phyloP scores from a whole-genome alignment of 2,113 vertebrate species.

The Saguinus imperator region DNA sequence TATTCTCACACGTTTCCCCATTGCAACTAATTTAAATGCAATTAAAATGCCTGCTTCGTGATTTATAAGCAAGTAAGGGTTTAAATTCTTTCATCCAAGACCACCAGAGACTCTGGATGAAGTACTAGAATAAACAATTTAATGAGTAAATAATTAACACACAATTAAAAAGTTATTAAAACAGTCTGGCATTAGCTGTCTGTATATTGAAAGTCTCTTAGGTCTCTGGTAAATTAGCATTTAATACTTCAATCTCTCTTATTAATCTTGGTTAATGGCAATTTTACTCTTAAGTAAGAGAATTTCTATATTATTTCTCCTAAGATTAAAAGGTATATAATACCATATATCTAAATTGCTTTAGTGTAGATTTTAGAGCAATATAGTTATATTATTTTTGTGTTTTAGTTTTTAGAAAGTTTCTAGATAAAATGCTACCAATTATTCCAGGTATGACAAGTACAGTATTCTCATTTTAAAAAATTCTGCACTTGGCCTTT shows the following conservation, averaged over 20 bases:
- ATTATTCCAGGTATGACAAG: neutral
- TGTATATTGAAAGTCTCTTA: conserved; percentile 5
- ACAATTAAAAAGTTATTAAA: conserved; percentile 82
- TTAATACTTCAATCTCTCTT: conserved; percentile 61
- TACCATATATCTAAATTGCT: neutral
- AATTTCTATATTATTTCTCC: conserved; percentile 41
- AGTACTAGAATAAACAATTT: conserved; percentile 73
- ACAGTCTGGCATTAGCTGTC: conserved; percentile 59
- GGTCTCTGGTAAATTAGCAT: conserved; percentile 40
- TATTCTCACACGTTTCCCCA: neutral
- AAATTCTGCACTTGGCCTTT: neutral
- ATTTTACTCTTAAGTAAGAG: conserved; percentile 66
- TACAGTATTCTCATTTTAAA: neutral
- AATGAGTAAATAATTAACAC: conserved; percentile 82
- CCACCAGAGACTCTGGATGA: conserved; percentile 70
- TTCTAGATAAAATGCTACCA: neutral
- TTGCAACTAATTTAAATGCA: conserved; percentile 33
- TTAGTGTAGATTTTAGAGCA: neutral
- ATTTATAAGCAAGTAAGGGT: conserved; percentile 43
- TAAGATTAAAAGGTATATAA: neutral
- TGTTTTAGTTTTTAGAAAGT: neutral
- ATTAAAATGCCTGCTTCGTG: conserved; percentile 35
- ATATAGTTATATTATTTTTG: neutral
- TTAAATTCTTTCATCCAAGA: conserved; percentile 24
- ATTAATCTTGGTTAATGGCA: conserved; percentile 64